Percentiles rank a stretch among this genome's conserved stretches.
Conservation (phyloP, 1,140 invertebrate genomes). For the Coptotermes formosanus region DNA sequence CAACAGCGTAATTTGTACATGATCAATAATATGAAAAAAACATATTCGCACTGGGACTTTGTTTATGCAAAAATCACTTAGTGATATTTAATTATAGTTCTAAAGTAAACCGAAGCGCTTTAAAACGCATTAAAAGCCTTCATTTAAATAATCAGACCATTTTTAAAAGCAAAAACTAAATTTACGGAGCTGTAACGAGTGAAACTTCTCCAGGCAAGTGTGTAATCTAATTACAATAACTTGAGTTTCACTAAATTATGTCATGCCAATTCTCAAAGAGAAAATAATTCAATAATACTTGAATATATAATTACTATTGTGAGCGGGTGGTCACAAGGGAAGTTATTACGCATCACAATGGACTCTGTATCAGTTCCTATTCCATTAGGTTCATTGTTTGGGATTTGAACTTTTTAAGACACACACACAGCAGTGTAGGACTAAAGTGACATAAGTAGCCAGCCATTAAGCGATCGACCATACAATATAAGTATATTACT, state of each 20-base stretch:
- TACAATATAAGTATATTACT: no score
- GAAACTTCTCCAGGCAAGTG: background rate
- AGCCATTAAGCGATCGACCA: background rate
- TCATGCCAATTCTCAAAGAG: background rate
- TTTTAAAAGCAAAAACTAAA: no score
- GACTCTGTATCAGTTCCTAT: background rate
- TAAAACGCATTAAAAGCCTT: no score
- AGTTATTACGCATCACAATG: background rate
- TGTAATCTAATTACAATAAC: background rate
- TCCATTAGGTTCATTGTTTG: background rate
- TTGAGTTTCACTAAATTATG: background rate
- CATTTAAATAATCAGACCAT: no score
- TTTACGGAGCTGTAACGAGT: no score
- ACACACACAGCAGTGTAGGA: background rate
- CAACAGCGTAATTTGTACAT: no score
- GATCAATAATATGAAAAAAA: no score
- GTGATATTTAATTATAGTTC: no score
- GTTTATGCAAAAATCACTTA: no score
- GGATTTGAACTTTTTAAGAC: background rate
- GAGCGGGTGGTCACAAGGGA: background rate
- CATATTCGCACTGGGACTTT: no score
- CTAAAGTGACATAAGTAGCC: background rate
- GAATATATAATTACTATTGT: conserved; percentile 1
- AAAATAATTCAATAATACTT: conserved; percentile 12
- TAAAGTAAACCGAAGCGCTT: no score